phyloP scores from a whole-genome alignment of 2,888 invertebrate genomes.

The Leptopilina drosophilae region DNA sequence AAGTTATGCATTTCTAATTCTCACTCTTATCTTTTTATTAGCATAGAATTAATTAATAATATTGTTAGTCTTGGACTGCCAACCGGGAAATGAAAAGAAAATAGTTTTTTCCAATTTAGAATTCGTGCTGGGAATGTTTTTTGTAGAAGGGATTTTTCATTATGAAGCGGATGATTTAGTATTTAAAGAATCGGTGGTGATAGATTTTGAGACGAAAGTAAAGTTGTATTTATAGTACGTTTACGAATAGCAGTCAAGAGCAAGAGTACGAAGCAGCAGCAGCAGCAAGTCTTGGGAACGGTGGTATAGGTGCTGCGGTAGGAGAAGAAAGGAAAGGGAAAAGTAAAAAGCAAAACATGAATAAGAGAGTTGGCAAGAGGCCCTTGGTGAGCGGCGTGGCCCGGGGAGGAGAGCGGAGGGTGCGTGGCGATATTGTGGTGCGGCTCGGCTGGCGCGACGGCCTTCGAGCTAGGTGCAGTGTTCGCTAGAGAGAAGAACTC shows the following conservation, averaged over 20 bases:
- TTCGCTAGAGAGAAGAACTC: not conserved
- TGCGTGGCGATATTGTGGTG: conserved; percentile 8
- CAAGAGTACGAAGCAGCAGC: conserved; percentile 5
- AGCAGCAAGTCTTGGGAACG: not conserved
- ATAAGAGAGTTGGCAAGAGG: conserved; percentile 9
- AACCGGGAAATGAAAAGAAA: not conserved
- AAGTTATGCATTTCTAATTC: too few relatives aligned
- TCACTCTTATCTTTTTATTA: not conserved
- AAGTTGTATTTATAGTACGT: conserved; percentile 30
- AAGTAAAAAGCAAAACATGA: conserved; percentile 34
- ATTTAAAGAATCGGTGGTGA: not conserved
- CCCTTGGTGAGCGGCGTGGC: conserved; percentile 1
- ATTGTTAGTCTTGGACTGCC: too few relatives aligned
- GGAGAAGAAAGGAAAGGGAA: conserved; percentile 21
- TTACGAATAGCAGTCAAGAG: conserved; percentile 21
- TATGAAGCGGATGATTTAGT: not conserved
- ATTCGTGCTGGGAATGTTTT: too few relatives aligned
- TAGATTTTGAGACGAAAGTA: conserved; percentile 17
- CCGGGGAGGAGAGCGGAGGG: not conserved
- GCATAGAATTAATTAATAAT: too few relatives aligned
- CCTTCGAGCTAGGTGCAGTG: conserved; percentile 4
- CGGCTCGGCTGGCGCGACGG: conserved; percentile 2
- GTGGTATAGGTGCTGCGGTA: conserved; percentile 20
- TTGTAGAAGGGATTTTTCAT: too few relatives aligned
- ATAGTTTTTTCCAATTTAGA: not conserved